Percentiles rank a stretch among this genome's conserved stretches.
Evolutionary conservation across 2,888 invertebrate species (phyloP).

Genomic region (Endomychus coccineus): DNA sequence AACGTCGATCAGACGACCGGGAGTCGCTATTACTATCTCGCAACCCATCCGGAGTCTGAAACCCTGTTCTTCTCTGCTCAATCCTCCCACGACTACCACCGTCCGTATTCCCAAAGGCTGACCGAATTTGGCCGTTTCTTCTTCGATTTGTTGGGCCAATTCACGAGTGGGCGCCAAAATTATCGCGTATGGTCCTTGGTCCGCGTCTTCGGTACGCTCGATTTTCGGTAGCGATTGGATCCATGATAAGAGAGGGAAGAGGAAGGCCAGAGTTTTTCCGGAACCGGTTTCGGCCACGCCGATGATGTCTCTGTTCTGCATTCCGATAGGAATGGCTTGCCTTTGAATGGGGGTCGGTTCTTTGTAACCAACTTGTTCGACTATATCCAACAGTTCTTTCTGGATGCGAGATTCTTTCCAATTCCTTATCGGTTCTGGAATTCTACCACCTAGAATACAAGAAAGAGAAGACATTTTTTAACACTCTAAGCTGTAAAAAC

Average conservation of each 20-base stretch:
- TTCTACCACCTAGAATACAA: conserved; percentile 64
- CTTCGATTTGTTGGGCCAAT: conserved; percentile 98
- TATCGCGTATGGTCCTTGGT: conserved; percentile 97
- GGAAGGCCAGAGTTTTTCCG: conserved; percentile 97
- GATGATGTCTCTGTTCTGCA: conserved; percentile 92
- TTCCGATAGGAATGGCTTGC: conserved; percentile 97
- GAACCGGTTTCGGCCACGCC: conserved; percentile 97
- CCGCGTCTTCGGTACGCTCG: conserved; percentile 82
- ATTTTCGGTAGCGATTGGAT: conserved; percentile 96
- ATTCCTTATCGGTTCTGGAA: conserved; percentile 90
- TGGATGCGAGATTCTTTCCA: conserved; percentile 95
- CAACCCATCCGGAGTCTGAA: conserved; percentile 93
- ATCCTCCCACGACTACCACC: conserved; percentile 95
- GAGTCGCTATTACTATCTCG: conserved; percentile 99
- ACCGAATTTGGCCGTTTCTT: conserved; percentile 97
- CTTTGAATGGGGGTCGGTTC: conserved; percentile 99
- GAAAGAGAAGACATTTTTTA: conserved; percentile 5
- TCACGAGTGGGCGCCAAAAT: conserved; percentile 99
- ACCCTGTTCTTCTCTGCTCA: conserved; percentile 97
- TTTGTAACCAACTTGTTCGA: conserved; percentile 90
- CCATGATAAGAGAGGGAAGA: conserved; percentile 95
- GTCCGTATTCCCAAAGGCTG: conserved; percentile 86
- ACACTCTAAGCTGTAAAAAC: no score
- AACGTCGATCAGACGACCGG: conserved; percentile 98
- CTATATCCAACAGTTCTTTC: conserved; percentile 85